Percentiles rank a stretch among this genome's conserved stretches.
These are phyloP conservation scores for Bombylius major DNA, from an alignment of 2,888 invertebrate genomes.

Conservation along the genomic window DNA sequence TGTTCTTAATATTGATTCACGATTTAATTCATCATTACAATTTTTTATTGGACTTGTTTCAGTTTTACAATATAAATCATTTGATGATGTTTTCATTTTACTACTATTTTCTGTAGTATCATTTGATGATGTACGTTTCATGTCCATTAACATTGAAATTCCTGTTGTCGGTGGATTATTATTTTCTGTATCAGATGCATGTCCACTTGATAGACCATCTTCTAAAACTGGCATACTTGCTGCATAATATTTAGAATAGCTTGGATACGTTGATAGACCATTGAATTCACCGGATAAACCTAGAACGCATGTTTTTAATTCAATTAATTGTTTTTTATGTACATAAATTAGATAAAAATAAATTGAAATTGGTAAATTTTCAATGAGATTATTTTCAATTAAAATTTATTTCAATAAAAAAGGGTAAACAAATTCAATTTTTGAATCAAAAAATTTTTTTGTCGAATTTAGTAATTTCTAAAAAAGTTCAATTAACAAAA, in stretches of 20 bases:
- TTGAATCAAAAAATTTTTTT: no score
- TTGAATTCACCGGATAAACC: constrained; percentile 40
- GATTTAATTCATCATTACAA: constrained; percentile 4
- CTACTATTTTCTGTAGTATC: constrained; percentile 20
- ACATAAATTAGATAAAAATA: constrained; percentile 2
- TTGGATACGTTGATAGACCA: constrained; percentile 46
- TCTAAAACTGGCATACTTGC: constrained; percentile 84
- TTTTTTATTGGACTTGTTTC: constrained; percentile 24
- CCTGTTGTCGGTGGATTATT: constrained; percentile 52
- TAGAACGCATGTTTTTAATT: constrained; percentile 14
- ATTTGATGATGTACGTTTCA: constrained; percentile 29
- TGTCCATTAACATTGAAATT: constrained; percentile 34
- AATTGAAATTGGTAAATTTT: not conserved
- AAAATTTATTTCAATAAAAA: no score
- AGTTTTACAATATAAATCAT: constrained; percentile 9
- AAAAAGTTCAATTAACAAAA: no score
- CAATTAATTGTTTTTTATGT: not conserved
- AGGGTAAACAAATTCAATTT: no score
- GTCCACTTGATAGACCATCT: constrained; percentile 88
- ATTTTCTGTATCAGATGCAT: constrained; percentile 84
- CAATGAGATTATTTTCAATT: no score
- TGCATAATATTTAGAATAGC: constrained; percentile 54
- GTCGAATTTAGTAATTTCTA: no score
- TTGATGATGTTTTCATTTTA: constrained; percentile 14
- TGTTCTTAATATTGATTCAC: constrained; percentile 17